These are phyloP conservation scores for Acanthacorydalis orientalis DNA, from an alignment of 2,888 invertebrate genomes.

Conservation along the genomic window DNA sequence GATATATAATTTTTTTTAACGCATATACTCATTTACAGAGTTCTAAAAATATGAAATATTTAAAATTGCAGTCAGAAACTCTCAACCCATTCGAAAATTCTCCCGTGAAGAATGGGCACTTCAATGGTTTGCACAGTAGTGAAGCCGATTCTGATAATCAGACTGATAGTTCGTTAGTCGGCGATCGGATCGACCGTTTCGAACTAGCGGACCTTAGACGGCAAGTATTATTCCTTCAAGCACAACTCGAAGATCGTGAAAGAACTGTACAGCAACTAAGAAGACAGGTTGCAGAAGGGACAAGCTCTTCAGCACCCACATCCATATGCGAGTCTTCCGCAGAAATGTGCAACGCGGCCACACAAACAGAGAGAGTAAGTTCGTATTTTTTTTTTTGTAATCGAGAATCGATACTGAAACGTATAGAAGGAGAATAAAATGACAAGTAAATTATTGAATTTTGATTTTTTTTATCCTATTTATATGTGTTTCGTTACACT, in stretches of 20 bases:
- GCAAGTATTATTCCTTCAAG: constrained; percentile 69
- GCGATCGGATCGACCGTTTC: constrained; percentile 24
- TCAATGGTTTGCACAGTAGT: constrained; percentile 34
- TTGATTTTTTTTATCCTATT: too few relatives aligned
- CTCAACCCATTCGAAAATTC: constrained; percentile 69
- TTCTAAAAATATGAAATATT: too few relatives aligned
- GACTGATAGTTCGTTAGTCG: constrained; percentile 31
- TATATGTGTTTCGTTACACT: too few relatives aligned
- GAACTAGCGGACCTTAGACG: constrained; percentile 66
- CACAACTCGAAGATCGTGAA: constrained; percentile 77
- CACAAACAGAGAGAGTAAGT: constrained; percentile 71
- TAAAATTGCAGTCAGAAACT: constrained; percentile 51
- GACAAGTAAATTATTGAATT: too few relatives aligned
- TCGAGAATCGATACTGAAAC: too few relatives aligned
- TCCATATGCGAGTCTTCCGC: constrained; percentile 25
- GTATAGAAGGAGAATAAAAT: too few relatives aligned
- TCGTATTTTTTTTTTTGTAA: neutral
- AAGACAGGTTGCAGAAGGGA: constrained; percentile 46
- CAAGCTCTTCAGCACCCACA: constrained; percentile 26
- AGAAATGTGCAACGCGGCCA: constrained; percentile 62
- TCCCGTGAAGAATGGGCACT: constrained; percentile 41
- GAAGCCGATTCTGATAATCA: constrained; percentile 38
- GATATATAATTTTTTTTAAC: too few relatives aligned
- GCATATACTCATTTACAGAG: too few relatives aligned
- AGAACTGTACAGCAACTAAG: constrained; percentile 65